Percentiles rank a stretch among this genome's conserved stretches.
Evolutionary conservation across 2,113 vertebrate genomes (phyloP).

Genomic region (Petaurus breviceps): DNA sequence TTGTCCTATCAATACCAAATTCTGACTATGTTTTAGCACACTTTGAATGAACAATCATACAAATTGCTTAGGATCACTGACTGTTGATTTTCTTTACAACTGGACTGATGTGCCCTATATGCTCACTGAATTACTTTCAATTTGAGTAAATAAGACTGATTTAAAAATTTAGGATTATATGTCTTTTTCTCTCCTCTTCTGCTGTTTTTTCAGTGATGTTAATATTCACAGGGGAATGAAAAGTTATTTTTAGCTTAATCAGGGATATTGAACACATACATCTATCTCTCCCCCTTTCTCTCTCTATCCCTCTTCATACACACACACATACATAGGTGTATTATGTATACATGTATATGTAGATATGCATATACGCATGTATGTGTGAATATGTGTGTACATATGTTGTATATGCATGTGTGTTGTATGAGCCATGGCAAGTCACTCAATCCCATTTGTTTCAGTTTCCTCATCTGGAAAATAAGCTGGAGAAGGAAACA

Average conservation of each 20-base stretch:
- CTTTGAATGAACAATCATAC: background rate
- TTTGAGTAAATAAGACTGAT: background rate
- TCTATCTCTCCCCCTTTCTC: background rate
- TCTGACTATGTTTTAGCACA: slow-evolving; percentile 1
- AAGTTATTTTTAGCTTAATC: slow-evolving; percentile 9
- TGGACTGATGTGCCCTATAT: background rate
- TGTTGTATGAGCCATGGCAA: too few relatives aligned
- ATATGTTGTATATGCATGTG: too few relatives aligned
- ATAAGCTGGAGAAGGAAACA: too few relatives aligned
- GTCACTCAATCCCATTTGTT: too few relatives aligned
- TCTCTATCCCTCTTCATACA: too few relatives aligned
- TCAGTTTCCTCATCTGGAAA: too few relatives aligned
- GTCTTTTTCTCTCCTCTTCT: background rate
- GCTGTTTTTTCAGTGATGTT: background rate
- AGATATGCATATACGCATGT: too few relatives aligned
- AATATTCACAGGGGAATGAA: background rate
- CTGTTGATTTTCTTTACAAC: slow-evolving; percentile 10
- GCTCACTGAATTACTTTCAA: background rate
- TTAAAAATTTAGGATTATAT: background rate
- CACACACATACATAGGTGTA: too few relatives aligned
- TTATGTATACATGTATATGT: too few relatives aligned
- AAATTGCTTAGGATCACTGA: background rate
- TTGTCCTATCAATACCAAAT: background rate
- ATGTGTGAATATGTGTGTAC: too few relatives aligned
- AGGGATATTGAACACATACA: background rate